These are phyloP conservation scores for Monochamus alternatus DNA, from an alignment of 2,888 invertebrate genomes.

Conservation along the genomic window DNA sequence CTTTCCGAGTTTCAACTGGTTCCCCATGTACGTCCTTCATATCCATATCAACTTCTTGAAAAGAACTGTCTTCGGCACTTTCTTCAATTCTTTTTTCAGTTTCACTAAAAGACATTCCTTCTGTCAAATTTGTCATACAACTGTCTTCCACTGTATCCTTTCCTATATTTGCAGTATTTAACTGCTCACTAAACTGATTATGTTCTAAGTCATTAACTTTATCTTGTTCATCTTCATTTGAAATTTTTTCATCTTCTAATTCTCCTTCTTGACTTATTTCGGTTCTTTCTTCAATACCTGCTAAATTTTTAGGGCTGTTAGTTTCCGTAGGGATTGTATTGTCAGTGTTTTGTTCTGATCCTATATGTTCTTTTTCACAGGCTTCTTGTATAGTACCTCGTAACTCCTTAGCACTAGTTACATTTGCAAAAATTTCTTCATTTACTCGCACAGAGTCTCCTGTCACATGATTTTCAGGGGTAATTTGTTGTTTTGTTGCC, in stretches of 20 bases:
- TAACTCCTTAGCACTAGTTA: background rate
- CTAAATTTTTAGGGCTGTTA: conserved; percentile 33
- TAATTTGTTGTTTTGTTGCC: conserved; percentile 56
- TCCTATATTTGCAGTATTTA: background rate
- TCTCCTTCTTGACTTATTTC: conserved; percentile 13
- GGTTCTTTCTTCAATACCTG: conserved; percentile 8
- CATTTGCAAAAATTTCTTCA: conserved; percentile 28
- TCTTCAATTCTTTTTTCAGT: conserved; percentile 49
- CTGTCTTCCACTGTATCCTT: conserved; percentile 16
- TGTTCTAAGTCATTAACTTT: conserved; percentile 17
- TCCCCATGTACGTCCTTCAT: conserved; percentile 44
- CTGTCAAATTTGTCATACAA: conserved; percentile 18
- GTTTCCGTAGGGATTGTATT: conserved; percentile 47
- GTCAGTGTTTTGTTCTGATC: conserved; percentile 36
- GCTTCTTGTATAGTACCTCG: conserved; percentile 33
- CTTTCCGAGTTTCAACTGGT: conserved; percentile 68
- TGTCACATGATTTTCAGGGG: conserved; percentile 64
- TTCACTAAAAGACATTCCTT: conserved; percentile 41
- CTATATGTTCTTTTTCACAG: conserved; percentile 41
- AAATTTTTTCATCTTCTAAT: background rate
- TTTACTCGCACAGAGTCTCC: conserved; percentile 58
- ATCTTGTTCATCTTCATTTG: conserved; percentile 5
- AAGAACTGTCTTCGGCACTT: conserved; percentile 43
- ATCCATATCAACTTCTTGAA: conserved; percentile 42
- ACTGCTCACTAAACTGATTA: conserved; percentile 4